Base-by-base conservation (phyloP, 1,140 invertebrate genomes). In the Aphidius ervi region DNA sequence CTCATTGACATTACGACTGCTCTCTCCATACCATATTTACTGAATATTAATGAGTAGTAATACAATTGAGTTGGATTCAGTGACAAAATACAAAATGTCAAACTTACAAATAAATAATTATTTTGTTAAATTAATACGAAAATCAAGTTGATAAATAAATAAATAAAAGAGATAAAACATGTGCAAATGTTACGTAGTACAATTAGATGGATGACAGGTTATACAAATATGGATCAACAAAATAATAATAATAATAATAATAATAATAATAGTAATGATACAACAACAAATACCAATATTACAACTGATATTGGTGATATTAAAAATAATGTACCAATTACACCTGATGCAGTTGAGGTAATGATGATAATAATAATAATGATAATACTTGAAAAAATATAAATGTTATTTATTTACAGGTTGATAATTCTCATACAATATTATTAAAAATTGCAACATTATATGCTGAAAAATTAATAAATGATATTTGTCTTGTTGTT, bases 391-490 rank as follows among this genome's bases (percentile, higher is more conserved):
- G 41, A 56, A 56, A 20, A 9, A 6, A 43, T 46, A 23, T 46
- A 23, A 20, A 45, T 46, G 16, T 31, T 20, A 5, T 6, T 42
- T 58, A 23, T 62, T 74, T 80, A 43, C 65, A 90, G 88, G 87
- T 91, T 68, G 90, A 93, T 66, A 93, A 94, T 77, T 92, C 90
- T 3, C 84, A 83, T 60, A 88, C 86, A 68, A 87, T 94, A 3
- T 73, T 93, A 39, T 78, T 87, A 23, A 93, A 93, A 77, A 93
- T 94, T 69, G 90, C 91, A 4, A 87, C 84, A 46, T 73, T 94
- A 1, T 93, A 93, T 80, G 88, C 89, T 0, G 90, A 92, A 61
- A 85, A 89, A 64, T 76, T 93, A 65, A 90, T 95, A 87, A 93
- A 90, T 75, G 93, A 95, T 75, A 87, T 95, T 37, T 87, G 86